Evolutionary conservation across 2,888 invertebrate species (phyloP).

Genomic region (Stomorhina lunata): DNA sequence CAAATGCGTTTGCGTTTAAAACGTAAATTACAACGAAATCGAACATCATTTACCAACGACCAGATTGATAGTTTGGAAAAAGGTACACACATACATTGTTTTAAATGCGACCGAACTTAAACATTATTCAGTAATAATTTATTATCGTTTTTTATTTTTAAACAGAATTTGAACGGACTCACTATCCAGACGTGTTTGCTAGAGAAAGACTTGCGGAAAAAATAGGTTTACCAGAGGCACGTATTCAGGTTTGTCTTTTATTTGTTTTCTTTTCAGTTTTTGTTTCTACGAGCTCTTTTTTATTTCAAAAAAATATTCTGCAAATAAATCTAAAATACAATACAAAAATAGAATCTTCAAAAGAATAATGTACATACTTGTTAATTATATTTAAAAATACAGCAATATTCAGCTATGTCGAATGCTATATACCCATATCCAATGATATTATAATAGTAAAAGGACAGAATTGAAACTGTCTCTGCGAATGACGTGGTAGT

Average conservation of each 20-base stretch:
- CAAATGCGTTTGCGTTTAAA: conserved; percentile 96
- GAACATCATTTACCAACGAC: conserved; percentile 98
- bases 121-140: background rate
- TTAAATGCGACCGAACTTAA: background rate
- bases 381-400: too few relatives aligned
- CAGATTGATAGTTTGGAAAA: conserved; percentile 99
- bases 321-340: too few relatives aligned
- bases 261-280: conserved; percentile 76
- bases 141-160: conserved; percentile 19
- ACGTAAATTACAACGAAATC: conserved; percentile 96
- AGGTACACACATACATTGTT: conserved; percentile 83
- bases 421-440: too few relatives aligned
- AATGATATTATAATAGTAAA: too few relatives aligned
- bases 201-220: conserved; percentile 96
- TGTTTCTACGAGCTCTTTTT: too few relatives aligned
- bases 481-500: too few relatives aligned
- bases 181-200: conserved; percentile 98
- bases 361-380: too few relatives aligned
- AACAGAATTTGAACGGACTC: conserved; percentile 97
- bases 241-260: conserved; percentile 95
- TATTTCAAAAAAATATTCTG: too few relatives aligned
- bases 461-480: too few relatives aligned
- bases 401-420: too few relatives aligned
- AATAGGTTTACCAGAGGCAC: conserved; percentile 98
- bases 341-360: too few relatives aligned